Conservation (phyloP, 2,888 invertebrate genomes). For the Parnassius orleans region DNA sequence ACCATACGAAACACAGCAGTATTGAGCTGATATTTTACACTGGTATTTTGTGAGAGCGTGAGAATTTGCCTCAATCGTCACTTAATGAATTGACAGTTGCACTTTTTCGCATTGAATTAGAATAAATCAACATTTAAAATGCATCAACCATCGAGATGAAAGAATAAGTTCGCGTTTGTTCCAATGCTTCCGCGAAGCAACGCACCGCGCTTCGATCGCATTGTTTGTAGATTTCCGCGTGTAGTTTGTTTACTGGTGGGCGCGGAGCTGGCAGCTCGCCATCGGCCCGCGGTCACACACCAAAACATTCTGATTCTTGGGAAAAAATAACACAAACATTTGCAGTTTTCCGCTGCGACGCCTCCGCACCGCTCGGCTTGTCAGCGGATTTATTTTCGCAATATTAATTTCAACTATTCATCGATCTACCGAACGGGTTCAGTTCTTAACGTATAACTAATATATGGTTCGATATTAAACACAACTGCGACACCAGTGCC, state of each 20-base stretch:
- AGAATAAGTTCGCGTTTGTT: background rate
- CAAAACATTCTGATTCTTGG: constrained; percentile 65
- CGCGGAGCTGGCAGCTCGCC: constrained; percentile 53
- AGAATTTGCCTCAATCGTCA: too few relatives aligned
- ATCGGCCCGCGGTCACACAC: constrained; percentile 60
- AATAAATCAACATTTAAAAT: too few relatives aligned
- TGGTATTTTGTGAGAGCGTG: too few relatives aligned
- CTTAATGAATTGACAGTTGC: too few relatives aligned
- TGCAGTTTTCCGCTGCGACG: constrained; percentile 61
- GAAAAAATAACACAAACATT: constrained; percentile 51
- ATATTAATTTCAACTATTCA: background rate
- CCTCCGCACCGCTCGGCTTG: constrained; percentile 77
- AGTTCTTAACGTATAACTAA: background rate
- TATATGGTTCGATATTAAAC: background rate
- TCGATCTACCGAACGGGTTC: background rate
- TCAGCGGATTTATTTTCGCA: constrained; percentile 50
- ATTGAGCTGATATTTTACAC: too few relatives aligned
- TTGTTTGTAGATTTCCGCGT: constrained; percentile 14
- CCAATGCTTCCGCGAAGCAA: constrained; percentile 1
- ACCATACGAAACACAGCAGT: too few relatives aligned
- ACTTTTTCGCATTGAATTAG: too few relatives aligned
- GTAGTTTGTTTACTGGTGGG: constrained; percentile 37
- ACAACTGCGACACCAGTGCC: constrained; percentile 38
- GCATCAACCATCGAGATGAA: too few relatives aligned
- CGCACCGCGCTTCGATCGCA: background rate